Evolutionary conservation across 1,140 invertebrate species (phyloP), one percentile per base, ranked within the genome.

Genomic region (Sarcophaga bullata): DNA sequence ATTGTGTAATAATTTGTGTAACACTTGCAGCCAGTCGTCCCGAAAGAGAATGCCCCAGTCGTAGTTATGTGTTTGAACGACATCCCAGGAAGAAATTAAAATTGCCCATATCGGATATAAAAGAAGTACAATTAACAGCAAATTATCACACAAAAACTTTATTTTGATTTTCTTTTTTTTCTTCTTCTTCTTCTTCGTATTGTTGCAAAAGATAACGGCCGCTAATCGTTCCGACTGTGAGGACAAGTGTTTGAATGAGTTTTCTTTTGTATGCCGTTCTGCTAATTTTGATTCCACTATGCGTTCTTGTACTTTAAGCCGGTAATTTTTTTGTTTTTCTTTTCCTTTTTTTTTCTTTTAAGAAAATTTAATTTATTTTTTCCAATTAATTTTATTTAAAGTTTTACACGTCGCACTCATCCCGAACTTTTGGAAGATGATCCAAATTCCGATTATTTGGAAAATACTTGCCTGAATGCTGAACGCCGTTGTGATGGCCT

Each of bases 401-500:
- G 94, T 81, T 96, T 96, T 85, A 97, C 96, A 0, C 91, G 96
- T 85, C 92, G 96, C 85, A 96, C 96, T 1, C 95, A 97, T 89
- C 95, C 96, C 0, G 95, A 95, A 85, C 91, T 97, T 5, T 87
- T 96, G 47, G 94, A 96, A 87, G 95, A 96, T 84, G 95, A 97
- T 89, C 94, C 95, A 2, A 96, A 95, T 89, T 94, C 95, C 1
- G 96, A 97, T 89, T 98, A 98, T 89, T 91, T 97, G 84, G 96
- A 98, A 92, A 98, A 98, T 86, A 96, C 96, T 58, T 98, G 96
- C 88, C 90, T 98, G 1, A 96, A 95, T 89, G 96, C 95, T 80
- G 95, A 97, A 88, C 91, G 95, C 84, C 92, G 96, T 48, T 97
- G 96, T 87, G 96, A 97, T 85, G 96, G 96, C 0, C 90, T 96